Percentiles rank a stretch among this genome's conserved stretches.
These are phyloP conservation scores for Capreolus pygargus DNA, from an alignment of 2,113 vertebrate genomes.

Conservation along the genomic window DNA sequence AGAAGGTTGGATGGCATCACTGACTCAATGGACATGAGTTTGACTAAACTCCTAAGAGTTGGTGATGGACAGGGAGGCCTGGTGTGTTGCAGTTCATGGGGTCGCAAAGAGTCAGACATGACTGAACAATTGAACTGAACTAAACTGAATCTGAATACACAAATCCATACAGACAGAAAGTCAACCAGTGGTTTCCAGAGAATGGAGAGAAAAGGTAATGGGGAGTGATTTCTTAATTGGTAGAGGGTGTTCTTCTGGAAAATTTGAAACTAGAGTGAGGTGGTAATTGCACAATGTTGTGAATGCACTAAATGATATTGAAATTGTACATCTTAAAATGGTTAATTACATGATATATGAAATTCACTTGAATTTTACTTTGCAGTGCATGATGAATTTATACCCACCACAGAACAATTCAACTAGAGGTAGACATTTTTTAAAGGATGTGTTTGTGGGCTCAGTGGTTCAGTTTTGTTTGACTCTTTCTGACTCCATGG, in stretches of 20 bases:
- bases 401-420: neutral
- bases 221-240: neutral
- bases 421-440: neutral
- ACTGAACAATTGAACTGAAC: neutral
- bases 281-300: neutral
- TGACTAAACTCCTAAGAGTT: neutral
- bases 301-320: neutral
- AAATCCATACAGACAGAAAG: neutral
- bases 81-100: neutral
- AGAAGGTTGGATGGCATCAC: neutral
- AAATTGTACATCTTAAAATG: neutral
- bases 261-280: neutral
- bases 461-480: neutral
- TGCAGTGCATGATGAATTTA: neutral
- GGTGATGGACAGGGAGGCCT: neutral
- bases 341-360: neutral
- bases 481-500: neutral
- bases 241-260: neutral
- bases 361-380: neutral
- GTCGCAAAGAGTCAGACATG: rapidly evolving
- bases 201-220: neutral
- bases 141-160: neutral
- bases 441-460: neutral
- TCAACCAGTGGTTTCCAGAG: neutral
- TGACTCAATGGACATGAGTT: neutral